Percentiles rank a stretch among this genome's conserved stretches.
These are phyloP conservation scores for Drosophila virilis DNA, from an alignment of 1,140 invertebrate genomes.

Conservation along the genomic window DNA sequence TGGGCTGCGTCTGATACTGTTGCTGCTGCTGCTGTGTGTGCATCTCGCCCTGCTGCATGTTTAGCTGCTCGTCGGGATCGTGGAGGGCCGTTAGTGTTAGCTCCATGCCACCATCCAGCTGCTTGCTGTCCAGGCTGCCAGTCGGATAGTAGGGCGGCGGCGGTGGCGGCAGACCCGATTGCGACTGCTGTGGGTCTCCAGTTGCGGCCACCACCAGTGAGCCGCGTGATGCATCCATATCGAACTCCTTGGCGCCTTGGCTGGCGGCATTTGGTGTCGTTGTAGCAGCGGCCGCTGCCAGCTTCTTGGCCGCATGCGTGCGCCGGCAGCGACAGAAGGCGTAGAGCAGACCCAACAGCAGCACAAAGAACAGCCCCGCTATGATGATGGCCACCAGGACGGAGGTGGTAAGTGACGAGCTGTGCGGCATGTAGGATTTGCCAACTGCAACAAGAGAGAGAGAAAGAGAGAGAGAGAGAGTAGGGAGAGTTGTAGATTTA, in stretches of 20 bases:
- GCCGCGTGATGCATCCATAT: slow-evolving; percentile 68
- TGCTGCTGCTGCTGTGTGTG: slow-evolving; percentile 54
- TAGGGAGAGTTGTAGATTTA: slow-evolving; percentile 6
- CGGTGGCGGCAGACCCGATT: slow-evolving; percentile 42
- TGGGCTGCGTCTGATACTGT: slow-evolving; percentile 36
- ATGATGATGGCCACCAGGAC: slow-evolving; percentile 77
- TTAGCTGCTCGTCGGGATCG: slow-evolving; percentile 78
- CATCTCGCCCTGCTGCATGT: slow-evolving; percentile 69
- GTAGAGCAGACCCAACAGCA: slow-evolving; percentile 65
- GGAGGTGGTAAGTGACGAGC: slow-evolving; percentile 69
- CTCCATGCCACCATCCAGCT: slow-evolving; percentile 70
- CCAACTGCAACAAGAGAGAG: slow-evolving; percentile 58
- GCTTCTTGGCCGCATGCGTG: slow-evolving; percentile 66
- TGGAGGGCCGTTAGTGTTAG: slow-evolving; percentile 75
- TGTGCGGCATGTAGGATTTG: slow-evolving; percentile 75
- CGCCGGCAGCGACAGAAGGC: slow-evolving; percentile 76
- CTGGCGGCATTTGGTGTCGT: neutral
- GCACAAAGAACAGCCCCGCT: slow-evolving; percentile 65
- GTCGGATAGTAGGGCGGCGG: slow-evolving; percentile 77
- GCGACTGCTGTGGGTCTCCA: slow-evolving; percentile 33
- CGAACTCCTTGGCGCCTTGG: slow-evolving; percentile 66
- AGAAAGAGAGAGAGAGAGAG: neutral
- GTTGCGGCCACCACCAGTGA: slow-evolving; percentile 52
- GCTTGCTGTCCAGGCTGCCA: slow-evolving; percentile 77
- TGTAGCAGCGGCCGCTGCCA: slow-evolving; percentile 31